Conservation (phyloP, 1,140 invertebrate genomes). For the Melipona quadrifasciata region DNA sequence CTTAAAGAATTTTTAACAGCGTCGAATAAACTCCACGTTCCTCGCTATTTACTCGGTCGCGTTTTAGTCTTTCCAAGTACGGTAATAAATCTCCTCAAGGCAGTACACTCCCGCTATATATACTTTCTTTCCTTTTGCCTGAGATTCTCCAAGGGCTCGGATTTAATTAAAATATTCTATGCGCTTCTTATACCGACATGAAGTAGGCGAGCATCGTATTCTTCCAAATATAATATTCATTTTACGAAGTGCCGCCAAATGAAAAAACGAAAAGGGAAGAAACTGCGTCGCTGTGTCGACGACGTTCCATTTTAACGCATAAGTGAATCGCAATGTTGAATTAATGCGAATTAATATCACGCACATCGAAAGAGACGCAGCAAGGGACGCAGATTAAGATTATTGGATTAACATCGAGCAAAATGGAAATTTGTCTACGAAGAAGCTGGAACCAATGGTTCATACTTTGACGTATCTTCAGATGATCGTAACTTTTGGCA, state of each 20-base stretch:
- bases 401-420: not conserved
- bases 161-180: conserved; percentile 65
- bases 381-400: conserved; percentile 1
- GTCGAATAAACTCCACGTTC: conserved; percentile 32
- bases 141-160: conserved; percentile 43
- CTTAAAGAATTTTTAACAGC: conserved; percentile 58
- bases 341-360: conserved; percentile 18
- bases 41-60: conserved; percentile 53
- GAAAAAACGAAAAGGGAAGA: not conserved
- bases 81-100: conserved; percentile 56
- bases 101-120: conserved; percentile 34
- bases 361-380: not conserved
- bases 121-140: conserved; percentile 42
- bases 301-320: not conserved
- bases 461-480: not conserved
- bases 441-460: not conserved
- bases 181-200: conserved; percentile 46
- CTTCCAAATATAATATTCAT: conserved; percentile 51
- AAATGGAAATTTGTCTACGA: not conserved
- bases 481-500: not conserved
- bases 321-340: conserved; percentile 10
- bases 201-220: conserved; percentile 37
- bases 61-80: conserved; percentile 35
- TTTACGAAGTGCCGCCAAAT: conserved; percentile 24
- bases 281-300: not conserved